Evolutionary conservation across 2,797 vertebrate species (phyloP).

Genomic region (Lycodopsis pacificus): DNA sequence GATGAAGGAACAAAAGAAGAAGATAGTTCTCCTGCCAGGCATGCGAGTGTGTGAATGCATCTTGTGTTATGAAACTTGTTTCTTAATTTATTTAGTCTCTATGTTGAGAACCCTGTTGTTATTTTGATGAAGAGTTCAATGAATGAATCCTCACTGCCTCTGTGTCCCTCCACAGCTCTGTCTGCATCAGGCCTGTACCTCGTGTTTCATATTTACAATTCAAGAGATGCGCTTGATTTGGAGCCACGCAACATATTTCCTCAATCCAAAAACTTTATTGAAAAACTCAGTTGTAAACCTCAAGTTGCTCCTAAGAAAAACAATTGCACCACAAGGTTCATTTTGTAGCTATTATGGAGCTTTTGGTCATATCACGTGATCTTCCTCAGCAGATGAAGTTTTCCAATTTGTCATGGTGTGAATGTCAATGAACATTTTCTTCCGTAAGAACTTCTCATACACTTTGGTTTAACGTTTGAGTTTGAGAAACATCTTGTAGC

Average conservation of each 20-base stretch:
- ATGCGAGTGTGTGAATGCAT: conserved; percentile 57
- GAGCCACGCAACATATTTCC: background rate
- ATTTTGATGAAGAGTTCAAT: conserved; percentile 38
- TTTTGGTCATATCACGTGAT: background rate
- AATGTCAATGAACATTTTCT: background rate
- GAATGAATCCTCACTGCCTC: conserved; percentile 19
- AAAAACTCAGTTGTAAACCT: background rate
- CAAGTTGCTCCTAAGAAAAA: background rate
- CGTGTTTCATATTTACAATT: conserved; percentile 1
- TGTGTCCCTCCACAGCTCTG: conserved; percentile 4
- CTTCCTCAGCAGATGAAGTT: conserved; percentile 5
- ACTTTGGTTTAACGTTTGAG: background rate
- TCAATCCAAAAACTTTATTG: background rate
- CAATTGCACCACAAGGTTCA: background rate
- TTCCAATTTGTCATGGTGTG: background rate
- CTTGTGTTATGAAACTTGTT: conserved; percentile 52
- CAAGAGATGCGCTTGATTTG: conserved; percentile 38
- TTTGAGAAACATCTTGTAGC: background rate
- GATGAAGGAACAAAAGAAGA: conserved; percentile 37
- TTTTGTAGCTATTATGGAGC: background rate
- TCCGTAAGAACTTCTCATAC: background rate
- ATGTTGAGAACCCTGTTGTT: conserved; percentile 36
- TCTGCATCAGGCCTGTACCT: conserved; percentile 23
- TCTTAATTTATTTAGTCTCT: conserved; percentile 53
- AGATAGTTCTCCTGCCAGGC: conserved; percentile 48